phyloP scores from a whole-genome alignment of 2,888 invertebrate species.

The Sinopyrophorus schimmeli region DNA sequence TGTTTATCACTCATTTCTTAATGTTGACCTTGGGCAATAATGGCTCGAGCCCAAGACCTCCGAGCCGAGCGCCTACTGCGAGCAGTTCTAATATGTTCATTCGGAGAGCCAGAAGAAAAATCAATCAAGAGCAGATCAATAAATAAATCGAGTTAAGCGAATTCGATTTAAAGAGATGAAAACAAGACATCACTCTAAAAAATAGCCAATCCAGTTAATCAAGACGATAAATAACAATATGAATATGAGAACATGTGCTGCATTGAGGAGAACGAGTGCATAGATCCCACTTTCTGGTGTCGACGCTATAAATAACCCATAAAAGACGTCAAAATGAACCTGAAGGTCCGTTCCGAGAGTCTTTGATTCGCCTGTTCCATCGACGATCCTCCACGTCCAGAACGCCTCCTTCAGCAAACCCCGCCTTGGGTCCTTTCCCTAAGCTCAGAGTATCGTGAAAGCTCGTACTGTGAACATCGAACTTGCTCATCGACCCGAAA shows the following conservation, averaged over 20 bases:
- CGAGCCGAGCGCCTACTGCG: no score
- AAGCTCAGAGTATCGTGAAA: conserved; percentile 50
- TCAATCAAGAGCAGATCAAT: conserved; percentile 20
- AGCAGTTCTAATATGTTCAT: no score
- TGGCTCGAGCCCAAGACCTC: no score
- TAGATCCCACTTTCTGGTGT: conserved; percentile 43
- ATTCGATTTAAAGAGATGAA: conserved; percentile 33
- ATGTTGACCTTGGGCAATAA: no score
- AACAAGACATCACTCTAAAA: conserved; percentile 51
- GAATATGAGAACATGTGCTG: conserved; percentile 37
- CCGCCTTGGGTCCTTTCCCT: conserved; percentile 46
- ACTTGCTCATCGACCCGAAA: no score
- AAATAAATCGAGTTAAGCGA: conserved; percentile 28
- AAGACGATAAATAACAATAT: conserved; percentile 46
- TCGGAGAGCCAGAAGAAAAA: conserved; percentile 6
- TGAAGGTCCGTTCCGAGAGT: conserved; percentile 38
- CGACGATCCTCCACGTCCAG: conserved; percentile 35
- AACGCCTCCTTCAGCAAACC: conserved; percentile 41
- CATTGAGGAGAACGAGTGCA: conserved; percentile 35
- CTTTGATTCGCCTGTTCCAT: conserved; percentile 44
- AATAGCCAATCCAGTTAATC: conserved; percentile 40
- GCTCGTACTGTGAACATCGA: conserved; percentile 50
- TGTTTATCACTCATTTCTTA: no score
- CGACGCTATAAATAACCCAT: conserved; percentile 51
- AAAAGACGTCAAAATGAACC: conserved; percentile 48